These are phyloP conservation scores for Drosophila eugracilis DNA, from an alignment of 1,140 invertebrate species.

Conservation along the genomic window DNA sequence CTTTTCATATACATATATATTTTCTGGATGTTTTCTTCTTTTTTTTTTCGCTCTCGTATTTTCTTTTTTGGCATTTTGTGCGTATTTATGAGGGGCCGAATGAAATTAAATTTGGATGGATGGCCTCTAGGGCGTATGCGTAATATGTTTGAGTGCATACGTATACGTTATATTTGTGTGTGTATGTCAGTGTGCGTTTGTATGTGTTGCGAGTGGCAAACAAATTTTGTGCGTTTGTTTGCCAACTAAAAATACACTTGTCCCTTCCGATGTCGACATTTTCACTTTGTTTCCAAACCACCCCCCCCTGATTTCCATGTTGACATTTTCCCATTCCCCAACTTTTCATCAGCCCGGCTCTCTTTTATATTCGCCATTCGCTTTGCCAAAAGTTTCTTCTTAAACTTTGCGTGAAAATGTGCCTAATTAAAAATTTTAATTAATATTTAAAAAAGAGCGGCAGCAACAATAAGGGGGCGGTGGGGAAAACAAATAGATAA, in stretches of 20 bases:
- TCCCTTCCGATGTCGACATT: slow-evolving; percentile 17
- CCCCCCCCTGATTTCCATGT: slow-evolving; percentile 1
- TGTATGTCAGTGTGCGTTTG: too few relatives aligned
- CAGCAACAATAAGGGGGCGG: too few relatives aligned
- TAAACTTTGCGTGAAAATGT: slow-evolving; percentile 28
- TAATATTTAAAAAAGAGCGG: slow-evolving; percentile 27
- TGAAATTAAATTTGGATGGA: slow-evolving; percentile 60
- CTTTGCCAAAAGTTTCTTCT: slow-evolving; percentile 30
- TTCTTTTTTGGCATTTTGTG: slow-evolving; percentile 42
- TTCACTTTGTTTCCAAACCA: slow-evolving; percentile 16
- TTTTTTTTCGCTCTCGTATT: slow-evolving; percentile 1
- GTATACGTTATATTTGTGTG: slow-evolving; percentile 11
- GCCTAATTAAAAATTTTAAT: slow-evolving; percentile 42
- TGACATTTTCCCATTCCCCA: background rate
- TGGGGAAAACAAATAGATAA: background rate
- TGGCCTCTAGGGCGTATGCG: slow-evolving; percentile 59
- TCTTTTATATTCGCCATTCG: background rate
- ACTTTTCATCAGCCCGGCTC: background rate
- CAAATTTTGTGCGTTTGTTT: slow-evolving; percentile 21
- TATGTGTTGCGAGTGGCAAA: slow-evolving; percentile 2
- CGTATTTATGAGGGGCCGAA: slow-evolving; percentile 48
- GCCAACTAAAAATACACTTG: slow-evolving; percentile 42
- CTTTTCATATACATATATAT: slow-evolving; percentile 19
- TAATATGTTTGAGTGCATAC: slow-evolving; percentile 48
- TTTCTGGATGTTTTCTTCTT: slow-evolving; percentile 6